Evolutionary conservation across 2,797 vertebrate species (phyloP), one percentile per base, ranked within the genome.

Genomic region (Myoxocephalus aenaeus): DNA sequence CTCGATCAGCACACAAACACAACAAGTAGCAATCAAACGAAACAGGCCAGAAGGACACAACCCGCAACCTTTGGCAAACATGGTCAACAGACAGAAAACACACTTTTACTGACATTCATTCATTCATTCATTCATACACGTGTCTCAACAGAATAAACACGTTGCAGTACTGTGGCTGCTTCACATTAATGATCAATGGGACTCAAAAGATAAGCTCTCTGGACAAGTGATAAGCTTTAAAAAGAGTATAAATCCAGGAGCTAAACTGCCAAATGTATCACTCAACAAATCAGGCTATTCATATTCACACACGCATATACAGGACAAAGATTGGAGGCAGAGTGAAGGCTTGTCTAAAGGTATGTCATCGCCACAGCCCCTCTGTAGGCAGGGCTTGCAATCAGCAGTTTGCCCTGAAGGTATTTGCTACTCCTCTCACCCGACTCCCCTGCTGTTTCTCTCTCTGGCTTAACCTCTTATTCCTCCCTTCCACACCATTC

Each of bases 101-200:
- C 32, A 61, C 36, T 11, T 67, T 42, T 32, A 32, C 20, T 2
- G 9, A 81, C 38, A 62, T 51, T 42, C 10, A 48, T 42, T 73
- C 46, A 53, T 15, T 80, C 38, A 62, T 51, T 42, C 10, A 48
- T 42, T 73, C 46, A 53, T 15, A 36, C 58, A n/a, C 25, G 29
- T 50, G 72, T 66, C 59, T 48, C 22, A 50, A 44, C 53, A 59
- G 70, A 66, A 50, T 68, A 77, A 82, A 84, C 48, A 75, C 18
- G 66, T 44, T 5, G 44, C 22, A 75, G 77, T 40, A 76, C 84
- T 86, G 86, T 65, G 75, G 51, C 79, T 79, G 78, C 57, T 81
- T 73, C 56, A 32, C 80, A 87, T 90, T 89, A 92, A 90, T 92
- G 84, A 92, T 92, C 91, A 90, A 89, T 77, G 50, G 50, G 62